Evolutionary conservation across 2,888 invertebrate genomes (phyloP).

Genomic region (Apamea anceps): DNA sequence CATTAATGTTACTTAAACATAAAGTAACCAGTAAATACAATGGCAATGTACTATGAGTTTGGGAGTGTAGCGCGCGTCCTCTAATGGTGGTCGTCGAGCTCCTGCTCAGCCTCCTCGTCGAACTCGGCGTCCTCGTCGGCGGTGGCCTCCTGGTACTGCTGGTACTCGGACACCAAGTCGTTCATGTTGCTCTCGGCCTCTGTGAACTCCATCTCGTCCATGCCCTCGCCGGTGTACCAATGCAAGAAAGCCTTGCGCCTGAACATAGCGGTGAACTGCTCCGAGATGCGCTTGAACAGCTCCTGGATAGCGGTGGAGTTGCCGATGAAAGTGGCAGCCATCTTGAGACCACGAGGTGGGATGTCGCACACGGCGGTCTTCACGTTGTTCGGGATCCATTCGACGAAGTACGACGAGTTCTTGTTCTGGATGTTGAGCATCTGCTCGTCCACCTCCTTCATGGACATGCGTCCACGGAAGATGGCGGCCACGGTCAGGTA

Average conservation of each 20-base stretch:
- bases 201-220: slow-evolving; percentile 99
- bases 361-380: slow-evolving; percentile 96
- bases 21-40: slow-evolving; percentile 85
- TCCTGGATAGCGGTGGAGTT: slow-evolving; percentile 98
- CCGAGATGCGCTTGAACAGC: slow-evolving; percentile 97
- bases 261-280: slow-evolving; percentile 99
- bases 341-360: slow-evolving; percentile 96
- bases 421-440: slow-evolving; percentile 98
- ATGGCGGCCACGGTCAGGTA: slow-evolving; percentile 98
- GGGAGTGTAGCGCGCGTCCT: slow-evolving; percentile 59
- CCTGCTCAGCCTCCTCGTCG: slow-evolving; percentile 94
- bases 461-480: slow-evolving; percentile 97
- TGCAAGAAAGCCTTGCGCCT: slow-evolving; percentile 99
- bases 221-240: slow-evolving; percentile 99
- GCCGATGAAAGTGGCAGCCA: slow-evolving; percentile 98
- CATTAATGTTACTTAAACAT: slow-evolving; percentile 85
- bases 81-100: slow-evolving; percentile 91
- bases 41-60: slow-evolving; percentile 83
- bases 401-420: slow-evolving; percentile 97
- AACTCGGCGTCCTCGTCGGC: slow-evolving; percentile 96
- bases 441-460: slow-evolving; percentile 97
- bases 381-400: slow-evolving; percentile 98
- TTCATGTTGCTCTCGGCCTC: slow-evolving; percentile 99
- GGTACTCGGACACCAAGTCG: slow-evolving; percentile 97
- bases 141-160: slow-evolving; percentile 98